These are phyloP conservation scores for Sylvilagus bachmani DNA, from an alignment of 2,113 vertebrate species.

Conservation along the genomic window DNA sequence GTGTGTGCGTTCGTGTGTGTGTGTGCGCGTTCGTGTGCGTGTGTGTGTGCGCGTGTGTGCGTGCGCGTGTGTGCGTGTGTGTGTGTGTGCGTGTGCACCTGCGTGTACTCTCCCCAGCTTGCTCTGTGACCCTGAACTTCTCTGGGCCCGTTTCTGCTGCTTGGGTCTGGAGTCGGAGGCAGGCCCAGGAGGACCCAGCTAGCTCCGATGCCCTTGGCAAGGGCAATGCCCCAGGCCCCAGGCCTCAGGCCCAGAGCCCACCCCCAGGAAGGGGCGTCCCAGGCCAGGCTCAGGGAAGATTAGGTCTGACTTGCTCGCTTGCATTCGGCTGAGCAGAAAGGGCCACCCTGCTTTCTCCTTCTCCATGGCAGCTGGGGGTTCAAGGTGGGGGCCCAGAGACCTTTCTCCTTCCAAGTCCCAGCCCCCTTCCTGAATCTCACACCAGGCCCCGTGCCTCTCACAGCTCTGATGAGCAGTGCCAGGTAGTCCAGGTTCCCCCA, in stretches of 20 bases:
- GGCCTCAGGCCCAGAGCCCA: neutral
- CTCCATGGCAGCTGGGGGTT: neutral
- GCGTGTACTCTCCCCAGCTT: rapidly evolving
- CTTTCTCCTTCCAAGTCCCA: neutral
- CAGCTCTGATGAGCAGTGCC: neutral
- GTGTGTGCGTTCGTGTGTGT: rapidly evolving
- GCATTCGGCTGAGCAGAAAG: neutral
- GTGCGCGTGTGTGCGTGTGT: no score
- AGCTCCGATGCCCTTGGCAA: neutral
- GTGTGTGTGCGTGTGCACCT: rapidly evolving
- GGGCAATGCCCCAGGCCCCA: no score
- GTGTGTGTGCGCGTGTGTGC: no score
- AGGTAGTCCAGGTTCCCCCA: neutral
- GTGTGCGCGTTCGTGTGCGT: no score
- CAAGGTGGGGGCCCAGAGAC: neutral
- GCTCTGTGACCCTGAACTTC: no score
- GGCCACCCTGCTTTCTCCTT: neutral
- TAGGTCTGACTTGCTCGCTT: neutral
- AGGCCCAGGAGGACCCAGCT: neutral
- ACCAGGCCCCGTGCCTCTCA: neutral
- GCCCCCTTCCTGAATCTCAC: neutral
- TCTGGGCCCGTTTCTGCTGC: neutral
- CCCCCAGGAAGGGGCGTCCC: neutral
- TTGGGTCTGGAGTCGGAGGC: neutral
- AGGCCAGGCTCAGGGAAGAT: neutral